Conservation (phyloP, 2,888 invertebrate genomes). For the Leucania comma region DNA sequence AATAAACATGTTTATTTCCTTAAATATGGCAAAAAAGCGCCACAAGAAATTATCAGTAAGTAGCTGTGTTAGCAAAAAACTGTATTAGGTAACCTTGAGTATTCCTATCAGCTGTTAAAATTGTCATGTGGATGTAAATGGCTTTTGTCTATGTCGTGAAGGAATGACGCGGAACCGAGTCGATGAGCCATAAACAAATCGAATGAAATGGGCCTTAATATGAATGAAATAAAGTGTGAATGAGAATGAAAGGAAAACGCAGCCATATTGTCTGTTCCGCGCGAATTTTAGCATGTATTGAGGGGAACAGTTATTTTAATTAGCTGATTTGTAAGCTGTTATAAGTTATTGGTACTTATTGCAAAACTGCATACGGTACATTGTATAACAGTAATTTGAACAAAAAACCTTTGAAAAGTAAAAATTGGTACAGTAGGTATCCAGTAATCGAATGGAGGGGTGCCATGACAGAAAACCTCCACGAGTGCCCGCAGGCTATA, state of each 20-base stretch:
- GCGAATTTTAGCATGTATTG: slow-evolving; percentile 49
- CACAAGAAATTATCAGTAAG: slow-evolving; percentile 33
- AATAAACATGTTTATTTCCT: slow-evolving; percentile 32
- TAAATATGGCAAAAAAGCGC: slow-evolving; percentile 37
- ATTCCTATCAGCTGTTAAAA: slow-evolving; percentile 48
- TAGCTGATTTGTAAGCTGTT: slow-evolving; percentile 5
- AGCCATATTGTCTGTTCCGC: slow-evolving; percentile 47
- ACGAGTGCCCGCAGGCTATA: no score
- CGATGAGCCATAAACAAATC: slow-evolving; percentile 56
- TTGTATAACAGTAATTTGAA: no score
- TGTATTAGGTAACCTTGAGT: slow-evolving; percentile 25
- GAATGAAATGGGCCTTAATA: slow-evolving; percentile 55
- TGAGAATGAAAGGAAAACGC: slow-evolving; percentile 61
- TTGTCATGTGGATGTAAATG: slow-evolving; percentile 52
- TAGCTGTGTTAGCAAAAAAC: slow-evolving; percentile 5
- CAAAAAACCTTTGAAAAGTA: no score
- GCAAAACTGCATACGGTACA: not conserved
- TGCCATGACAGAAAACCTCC: no score
- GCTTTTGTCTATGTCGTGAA: slow-evolving; percentile 37
- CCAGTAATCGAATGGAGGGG: no score
- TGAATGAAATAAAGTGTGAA: slow-evolving; percentile 62
- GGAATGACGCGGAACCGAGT: slow-evolving; percentile 55
- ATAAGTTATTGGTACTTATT: not conserved
- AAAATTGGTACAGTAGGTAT: no score
- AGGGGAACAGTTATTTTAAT: slow-evolving; percentile 48